phyloP scores from a whole-genome alignment of 1,140 invertebrate species.

The Leptoteleia sp. region DNA sequence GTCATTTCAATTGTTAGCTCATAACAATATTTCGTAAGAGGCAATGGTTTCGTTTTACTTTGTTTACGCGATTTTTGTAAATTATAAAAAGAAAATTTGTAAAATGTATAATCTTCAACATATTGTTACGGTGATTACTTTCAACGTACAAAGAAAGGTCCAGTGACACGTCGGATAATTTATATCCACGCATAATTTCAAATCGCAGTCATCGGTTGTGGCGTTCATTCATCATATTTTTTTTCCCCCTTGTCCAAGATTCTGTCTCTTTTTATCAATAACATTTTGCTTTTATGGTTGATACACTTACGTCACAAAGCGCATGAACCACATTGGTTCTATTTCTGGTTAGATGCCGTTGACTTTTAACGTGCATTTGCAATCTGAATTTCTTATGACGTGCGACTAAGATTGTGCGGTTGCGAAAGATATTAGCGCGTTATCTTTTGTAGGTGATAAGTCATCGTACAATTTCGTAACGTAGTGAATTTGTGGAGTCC shows the following conservation, averaged over 20 bases:
- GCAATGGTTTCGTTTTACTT: not conserved
- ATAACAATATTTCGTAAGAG: too few relatives aligned
- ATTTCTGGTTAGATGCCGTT: slow-evolving; percentile 60
- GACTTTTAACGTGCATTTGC: slow-evolving; percentile 59
- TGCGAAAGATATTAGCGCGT: slow-evolving; percentile 48
- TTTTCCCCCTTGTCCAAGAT: slow-evolving; percentile 6
- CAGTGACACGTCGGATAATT: slow-evolving; percentile 6
- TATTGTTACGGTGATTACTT: not conserved
- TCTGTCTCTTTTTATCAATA: slow-evolving; percentile 36
- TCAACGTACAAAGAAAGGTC: slow-evolving; percentile 18
- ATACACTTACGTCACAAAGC: slow-evolving; percentile 52
- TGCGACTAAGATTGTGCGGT: slow-evolving; percentile 34
- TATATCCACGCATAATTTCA: slow-evolving; percentile 4
- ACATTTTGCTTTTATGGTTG: slow-evolving; percentile 41
- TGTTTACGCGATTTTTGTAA: not conserved
- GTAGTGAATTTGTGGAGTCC: too few relatives aligned
- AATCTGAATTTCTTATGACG: slow-evolving; percentile 52
- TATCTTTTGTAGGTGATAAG: slow-evolving; percentile 51
- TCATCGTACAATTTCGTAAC: slow-evolving; percentile 55
- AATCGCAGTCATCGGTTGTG: slow-evolving; percentile 23
- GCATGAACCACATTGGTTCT: slow-evolving; percentile 36
- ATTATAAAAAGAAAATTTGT: not conserved
- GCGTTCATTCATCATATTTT: slow-evolving; percentile 50
- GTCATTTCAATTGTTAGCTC: too few relatives aligned
- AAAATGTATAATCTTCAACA: not conserved